These are phyloP conservation scores for Muscicapa striata DNA, from an alignment of 2,797 vertebrate species.

Conservation along the genomic window DNA sequence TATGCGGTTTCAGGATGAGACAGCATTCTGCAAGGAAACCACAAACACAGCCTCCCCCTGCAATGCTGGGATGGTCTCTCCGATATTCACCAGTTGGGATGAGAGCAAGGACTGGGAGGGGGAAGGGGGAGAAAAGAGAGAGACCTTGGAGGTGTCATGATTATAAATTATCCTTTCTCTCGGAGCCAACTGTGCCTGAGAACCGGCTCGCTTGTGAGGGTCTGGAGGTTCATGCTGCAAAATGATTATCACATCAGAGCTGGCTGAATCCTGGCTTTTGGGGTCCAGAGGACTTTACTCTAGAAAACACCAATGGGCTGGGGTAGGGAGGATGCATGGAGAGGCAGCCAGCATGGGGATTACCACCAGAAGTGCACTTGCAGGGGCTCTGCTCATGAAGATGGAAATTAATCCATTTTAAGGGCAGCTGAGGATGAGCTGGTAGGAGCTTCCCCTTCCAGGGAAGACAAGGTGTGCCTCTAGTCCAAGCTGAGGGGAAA, in stretches of 20 bases:
- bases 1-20: conserved; percentile 9
- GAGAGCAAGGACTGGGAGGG: not conserved
- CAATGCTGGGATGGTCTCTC: not conserved
- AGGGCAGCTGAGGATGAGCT: not conserved
- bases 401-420: not conserved
- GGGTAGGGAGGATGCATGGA: accelerated
- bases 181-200: not conserved
- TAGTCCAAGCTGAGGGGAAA: not conserved
- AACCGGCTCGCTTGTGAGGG: not conserved
- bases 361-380: not conserved
- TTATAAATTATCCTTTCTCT: not conserved
- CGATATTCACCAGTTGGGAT: not conserved
- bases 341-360: not conserved
- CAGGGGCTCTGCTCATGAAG: not conserved
- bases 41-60: not conserved
- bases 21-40: not conserved
- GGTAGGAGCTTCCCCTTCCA: not conserved
- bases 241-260: not conserved
- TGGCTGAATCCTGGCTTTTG: not conserved
- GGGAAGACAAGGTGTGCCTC: not conserved
- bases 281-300: not conserved
- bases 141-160: not conserved
- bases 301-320: not conserved
- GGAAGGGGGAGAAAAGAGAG: not conserved
- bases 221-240: not conserved